Evolutionary conservation across 1,140 invertebrate genomes (phyloP).

Genomic region (Aethina tumida): DNA sequence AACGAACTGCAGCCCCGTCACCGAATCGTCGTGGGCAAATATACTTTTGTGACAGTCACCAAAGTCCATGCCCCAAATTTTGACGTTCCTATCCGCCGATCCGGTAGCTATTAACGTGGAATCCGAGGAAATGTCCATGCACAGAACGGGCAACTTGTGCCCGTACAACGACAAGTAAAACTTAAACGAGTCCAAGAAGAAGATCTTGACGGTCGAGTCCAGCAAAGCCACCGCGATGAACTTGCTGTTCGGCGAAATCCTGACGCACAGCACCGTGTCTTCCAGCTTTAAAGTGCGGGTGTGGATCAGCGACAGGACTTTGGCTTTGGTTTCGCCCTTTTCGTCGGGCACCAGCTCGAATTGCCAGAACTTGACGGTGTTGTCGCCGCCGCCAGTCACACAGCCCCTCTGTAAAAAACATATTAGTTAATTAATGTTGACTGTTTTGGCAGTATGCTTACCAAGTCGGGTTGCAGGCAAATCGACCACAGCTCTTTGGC

Average conservation of each 20-base stretch:
- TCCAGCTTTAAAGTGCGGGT: slow-evolving; percentile 75
- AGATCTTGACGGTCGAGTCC: slow-evolving; percentile 92
- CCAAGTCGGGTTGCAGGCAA: slow-evolving; percentile 62
- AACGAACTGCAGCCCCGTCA: slow-evolving; percentile 81
- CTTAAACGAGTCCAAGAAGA: slow-evolving; percentile 91
- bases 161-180: slow-evolving; percentile 94
- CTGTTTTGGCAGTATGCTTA: slow-evolving; percentile 30
- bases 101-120: slow-evolving; percentile 84
- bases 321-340: slow-evolving; percentile 46
- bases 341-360: slow-evolving; percentile 74
- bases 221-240: slow-evolving; percentile 83
- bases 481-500: slow-evolving; percentile 67
- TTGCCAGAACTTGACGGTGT: slow-evolving; percentile 88
- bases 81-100: slow-evolving; percentile 89
- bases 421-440: not conserved
- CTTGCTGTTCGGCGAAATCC: slow-evolving; percentile 75
- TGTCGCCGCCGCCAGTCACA: slow-evolving; percentile 78
- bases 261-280: slow-evolving; percentile 75
- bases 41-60: slow-evolving; percentile 88
- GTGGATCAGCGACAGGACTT: slow-evolving; percentile 71
- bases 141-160: slow-evolving; percentile 89
- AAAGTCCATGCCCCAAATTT: slow-evolving; percentile 98
- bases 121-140: slow-evolving; percentile 91
- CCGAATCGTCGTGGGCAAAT: slow-evolving; percentile 90
- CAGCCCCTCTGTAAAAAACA: slow-evolving; percentile 55